phyloP scores from a whole-genome alignment of 2,888 invertebrate species.

The Erebia palarica region DNA sequence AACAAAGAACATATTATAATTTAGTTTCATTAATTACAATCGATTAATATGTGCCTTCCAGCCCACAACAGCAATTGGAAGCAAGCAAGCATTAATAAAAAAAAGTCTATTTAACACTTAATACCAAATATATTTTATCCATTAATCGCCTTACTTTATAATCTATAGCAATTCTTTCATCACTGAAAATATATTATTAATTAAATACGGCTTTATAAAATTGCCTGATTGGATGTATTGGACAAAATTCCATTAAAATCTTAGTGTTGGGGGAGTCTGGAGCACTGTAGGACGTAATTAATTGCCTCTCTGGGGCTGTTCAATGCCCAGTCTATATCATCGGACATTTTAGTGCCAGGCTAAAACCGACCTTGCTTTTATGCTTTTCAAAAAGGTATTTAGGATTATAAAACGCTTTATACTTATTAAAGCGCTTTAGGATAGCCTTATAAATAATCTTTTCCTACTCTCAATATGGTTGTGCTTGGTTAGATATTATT shows the following conservation, averaged over 20 bases:
- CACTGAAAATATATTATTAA: neutral
- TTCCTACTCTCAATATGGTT: no score
- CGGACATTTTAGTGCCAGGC: conserved; percentile 18
- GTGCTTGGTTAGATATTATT: no score
- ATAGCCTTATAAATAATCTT: no score
- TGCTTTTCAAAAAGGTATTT: neutral
- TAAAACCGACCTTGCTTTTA: conserved; percentile 21
- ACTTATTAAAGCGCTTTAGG: neutral
- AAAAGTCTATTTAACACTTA: neutral
- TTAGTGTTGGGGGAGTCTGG: conserved; percentile 24
- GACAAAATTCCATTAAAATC: conserved; percentile 32
- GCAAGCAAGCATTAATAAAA: no score
- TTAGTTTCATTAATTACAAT: no score
- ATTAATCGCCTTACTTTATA: neutral
- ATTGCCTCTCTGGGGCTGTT: conserved; percentile 32
- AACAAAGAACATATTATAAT: no score
- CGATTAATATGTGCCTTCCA: no score
- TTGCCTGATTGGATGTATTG: conserved; percentile 24
- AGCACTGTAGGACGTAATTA: conserved; percentile 33
- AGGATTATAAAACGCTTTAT: no score
- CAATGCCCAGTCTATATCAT: conserved; percentile 32
- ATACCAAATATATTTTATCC: neutral
- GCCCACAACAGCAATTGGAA: no score
- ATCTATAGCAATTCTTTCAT: neutral
- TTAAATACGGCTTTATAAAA: conserved; percentile 19